Evolutionary conservation across 2,113 vertebrate genomes (phyloP).

Genomic region (Paramormyrops kingsleyae): DNA sequence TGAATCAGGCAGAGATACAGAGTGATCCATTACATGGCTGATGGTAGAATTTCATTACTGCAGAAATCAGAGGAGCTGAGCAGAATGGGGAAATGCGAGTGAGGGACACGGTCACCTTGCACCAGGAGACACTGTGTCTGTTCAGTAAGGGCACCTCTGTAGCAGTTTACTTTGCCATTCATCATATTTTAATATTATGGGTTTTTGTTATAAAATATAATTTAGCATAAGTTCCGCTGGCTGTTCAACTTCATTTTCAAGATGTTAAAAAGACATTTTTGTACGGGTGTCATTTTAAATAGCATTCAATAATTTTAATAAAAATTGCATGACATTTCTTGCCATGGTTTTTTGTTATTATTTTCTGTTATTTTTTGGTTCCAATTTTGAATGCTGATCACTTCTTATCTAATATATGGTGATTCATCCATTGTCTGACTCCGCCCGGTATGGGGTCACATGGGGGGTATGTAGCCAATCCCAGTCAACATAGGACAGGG

Average conservation of each 20-base stretch:
- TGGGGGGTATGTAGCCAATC: not conserved
- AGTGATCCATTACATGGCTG: constrained; percentile 44
- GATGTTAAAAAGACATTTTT: not conserved
- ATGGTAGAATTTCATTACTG: constrained; percentile 22
- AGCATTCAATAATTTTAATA: not conserved
- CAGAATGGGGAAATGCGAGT: not conserved
- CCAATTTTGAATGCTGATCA: not conserved
- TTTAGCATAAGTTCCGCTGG: not conserved
- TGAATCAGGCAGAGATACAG: constrained; percentile 40
- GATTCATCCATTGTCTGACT: not conserved
- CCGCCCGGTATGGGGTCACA: not conserved
- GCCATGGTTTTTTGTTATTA: not conserved
- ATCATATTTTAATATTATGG: not conserved
- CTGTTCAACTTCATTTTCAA: not conserved
- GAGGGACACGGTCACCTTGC: not conserved
- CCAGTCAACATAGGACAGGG: not conserved
- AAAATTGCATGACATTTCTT: not conserved
- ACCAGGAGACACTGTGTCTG: not conserved
- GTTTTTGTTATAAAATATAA: no score
- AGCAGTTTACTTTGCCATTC: constrained; percentile 35
- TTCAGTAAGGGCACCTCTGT: not conserved
- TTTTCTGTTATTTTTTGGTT: not conserved
- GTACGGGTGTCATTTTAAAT: not conserved
- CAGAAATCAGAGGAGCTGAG: not conserved
- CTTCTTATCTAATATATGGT: not conserved